Base-by-base conservation (phyloP, 2,888 invertebrate genomes). In the Pseudococcus viburni region DNA sequence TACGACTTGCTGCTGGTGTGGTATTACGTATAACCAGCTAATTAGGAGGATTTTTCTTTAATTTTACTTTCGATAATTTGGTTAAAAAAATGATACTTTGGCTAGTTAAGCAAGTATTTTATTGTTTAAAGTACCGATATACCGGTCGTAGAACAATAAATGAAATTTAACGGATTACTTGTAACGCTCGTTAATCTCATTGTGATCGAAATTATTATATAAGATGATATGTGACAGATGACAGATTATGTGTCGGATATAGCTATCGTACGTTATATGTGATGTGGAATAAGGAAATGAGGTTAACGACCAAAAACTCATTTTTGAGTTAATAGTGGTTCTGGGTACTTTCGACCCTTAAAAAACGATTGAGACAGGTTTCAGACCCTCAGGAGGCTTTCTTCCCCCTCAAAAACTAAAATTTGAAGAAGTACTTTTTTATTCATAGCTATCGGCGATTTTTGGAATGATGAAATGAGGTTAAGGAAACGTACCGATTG, bases 201-300 rank as follows among this genome's bases (percentile, higher is more conserved):
- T 80, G 80, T 80, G 80, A 80, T 80, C 33, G 42, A 80, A 42
- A 42, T 42, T 80, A 39, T 80, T 80, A 80, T 26, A 80, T 80
- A 80, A 80, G 80, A 9, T 80, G 39, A 80, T 39, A 22, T 80
- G 80, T 33, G 80, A 80, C 80, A 42, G 19, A 80, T 80, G 80
- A 80, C 80, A 80, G 42, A 80, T 42, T n/a, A 46, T 19, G n/a
- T 80, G 42, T 59, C 19, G 59, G 59, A n/a, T 59, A 59, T 19
- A 9, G n/a, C 59, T 59, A 59, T 51, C 51, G 17, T 33, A 33
- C 26, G 26, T 33, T 33, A 33, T 33, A n/a, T n/a, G n/a, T n/a
- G n/a, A n/a, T n/a, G n/a, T n/a, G n/a, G n/a, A n/a, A n/a, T n/a
- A n/a, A n/a, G n/a, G n/a, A n/a, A n/a, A n/a, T n/a, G n/a, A n/a